Percentiles rank a stretch among this genome's conserved stretches.
These are phyloP conservation scores for Drosophila pandora DNA, from an alignment of 1,140 invertebrate genomes.

Conservation along the genomic window DNA sequence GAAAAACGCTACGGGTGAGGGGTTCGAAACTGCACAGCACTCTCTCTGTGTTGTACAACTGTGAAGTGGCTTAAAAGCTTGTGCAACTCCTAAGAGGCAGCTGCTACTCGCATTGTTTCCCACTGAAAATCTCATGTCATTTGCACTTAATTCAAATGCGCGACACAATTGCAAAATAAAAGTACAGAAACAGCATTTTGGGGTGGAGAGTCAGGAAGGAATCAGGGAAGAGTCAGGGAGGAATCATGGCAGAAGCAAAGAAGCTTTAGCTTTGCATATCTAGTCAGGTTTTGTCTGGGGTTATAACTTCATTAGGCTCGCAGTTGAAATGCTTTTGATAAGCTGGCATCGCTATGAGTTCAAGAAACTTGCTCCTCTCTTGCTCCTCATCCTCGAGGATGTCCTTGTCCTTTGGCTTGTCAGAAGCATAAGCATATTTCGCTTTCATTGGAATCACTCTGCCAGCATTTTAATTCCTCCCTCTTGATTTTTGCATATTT, in stretches of 20 bases:
- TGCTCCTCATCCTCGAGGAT: conserved; percentile 9
- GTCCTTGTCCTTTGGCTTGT: conserved; percentile 26
- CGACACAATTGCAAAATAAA: conserved; percentile 80
- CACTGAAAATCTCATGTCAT: conserved; percentile 77
- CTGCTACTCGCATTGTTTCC: conserved; percentile 55
- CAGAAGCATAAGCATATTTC: conserved; percentile 40
- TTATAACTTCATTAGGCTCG: conserved; percentile 68
- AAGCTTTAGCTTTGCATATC: conserved; percentile 42
- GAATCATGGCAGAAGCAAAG: neutral
- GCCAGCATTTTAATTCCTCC: conserved; percentile 62
- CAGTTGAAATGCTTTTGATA: conserved; percentile 52
- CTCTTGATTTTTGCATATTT: conserved; percentile 19
- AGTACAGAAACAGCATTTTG: conserved; percentile 9
- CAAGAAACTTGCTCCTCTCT: conserved; percentile 36
- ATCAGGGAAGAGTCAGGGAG: too few species aligned
- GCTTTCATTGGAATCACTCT: conserved; percentile 45
- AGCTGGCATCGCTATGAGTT: conserved; percentile 31
- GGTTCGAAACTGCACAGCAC: conserved; percentile 1
- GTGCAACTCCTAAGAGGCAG: conserved; percentile 37
- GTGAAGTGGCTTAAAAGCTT: conserved; percentile 78
- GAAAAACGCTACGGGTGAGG: neutral
- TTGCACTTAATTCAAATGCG: conserved; percentile 84
- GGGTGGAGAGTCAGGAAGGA: neutral
- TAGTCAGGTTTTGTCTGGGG: conserved; percentile 40
- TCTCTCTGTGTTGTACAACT: conserved; percentile 37